phyloP scores from a whole-genome alignment of 2,113 vertebrate species.

The Aegithalos caudatus region DNA sequence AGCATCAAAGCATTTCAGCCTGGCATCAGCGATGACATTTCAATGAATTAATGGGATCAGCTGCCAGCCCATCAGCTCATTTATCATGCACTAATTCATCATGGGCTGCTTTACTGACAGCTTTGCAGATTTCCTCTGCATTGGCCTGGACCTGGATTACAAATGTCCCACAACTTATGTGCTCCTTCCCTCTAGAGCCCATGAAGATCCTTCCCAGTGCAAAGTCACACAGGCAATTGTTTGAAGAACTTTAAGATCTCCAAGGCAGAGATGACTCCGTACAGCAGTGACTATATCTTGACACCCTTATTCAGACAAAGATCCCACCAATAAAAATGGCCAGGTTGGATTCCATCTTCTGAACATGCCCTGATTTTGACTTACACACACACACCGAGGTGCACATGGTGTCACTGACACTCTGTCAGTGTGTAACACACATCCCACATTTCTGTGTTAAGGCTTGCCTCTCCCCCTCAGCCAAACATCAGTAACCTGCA shows the following conservation, averaged over 20 bases:
- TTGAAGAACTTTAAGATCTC: background rate
- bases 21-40: background rate
- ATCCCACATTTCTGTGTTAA: background rate
- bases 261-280: background rate
- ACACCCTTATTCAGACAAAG: background rate
- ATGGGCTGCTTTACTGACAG: background rate
- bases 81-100: background rate
- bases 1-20: background rate
- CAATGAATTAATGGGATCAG: background rate
- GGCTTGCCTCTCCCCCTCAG: background rate
- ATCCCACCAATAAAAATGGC: background rate
- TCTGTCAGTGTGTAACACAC: background rate
- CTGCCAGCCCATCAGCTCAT: background rate
- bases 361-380: background rate
- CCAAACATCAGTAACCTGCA: background rate
- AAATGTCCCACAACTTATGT: background rate
- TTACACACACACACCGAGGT: accelerated
- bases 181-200: background rate
- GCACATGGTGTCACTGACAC: background rate
- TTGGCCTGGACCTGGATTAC: background rate
- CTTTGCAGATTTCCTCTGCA: background rate
- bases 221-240: background rate
- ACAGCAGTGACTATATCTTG: background rate
- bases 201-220: background rate
- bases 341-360: background rate